Evolutionary conservation across 2,113 vertebrate genomes (phyloP).

Genomic region (Mirounga angustirostris): DNA sequence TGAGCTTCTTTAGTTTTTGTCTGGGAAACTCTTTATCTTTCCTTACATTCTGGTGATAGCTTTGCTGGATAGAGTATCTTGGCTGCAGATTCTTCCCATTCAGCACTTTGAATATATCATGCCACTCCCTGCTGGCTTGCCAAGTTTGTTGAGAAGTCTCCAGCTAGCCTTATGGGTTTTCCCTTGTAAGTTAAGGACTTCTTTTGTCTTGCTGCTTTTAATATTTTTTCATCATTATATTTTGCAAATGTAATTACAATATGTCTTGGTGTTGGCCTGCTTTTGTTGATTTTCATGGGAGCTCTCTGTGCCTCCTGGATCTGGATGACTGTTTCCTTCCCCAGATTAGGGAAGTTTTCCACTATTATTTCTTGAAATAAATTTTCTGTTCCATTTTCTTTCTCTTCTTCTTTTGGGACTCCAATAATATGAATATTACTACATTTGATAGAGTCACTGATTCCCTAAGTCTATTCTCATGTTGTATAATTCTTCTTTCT

Average conservation of each 20-base stretch:
- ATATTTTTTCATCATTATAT: not conserved
- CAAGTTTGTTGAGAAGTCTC: not conserved
- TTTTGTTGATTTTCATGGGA: not conserved
- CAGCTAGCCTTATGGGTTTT: not conserved
- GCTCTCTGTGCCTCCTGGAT: not conserved
- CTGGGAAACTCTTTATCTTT: not conserved
- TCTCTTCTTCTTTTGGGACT: not conserved
- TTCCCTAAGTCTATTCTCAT: not conserved
- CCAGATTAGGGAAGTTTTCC: not conserved
- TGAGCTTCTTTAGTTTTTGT: not conserved
- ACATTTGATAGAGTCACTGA: not conserved
- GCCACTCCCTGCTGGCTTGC: not conserved
- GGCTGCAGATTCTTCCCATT: not conserved
- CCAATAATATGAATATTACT: not conserved
- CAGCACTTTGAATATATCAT: not conserved
- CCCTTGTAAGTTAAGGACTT: not conserved
- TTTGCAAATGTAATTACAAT: not conserved
- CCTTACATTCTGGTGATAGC: not conserved
- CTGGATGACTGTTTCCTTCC: not conserved
- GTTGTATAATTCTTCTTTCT: not conserved
- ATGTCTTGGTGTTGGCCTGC: not conserved
- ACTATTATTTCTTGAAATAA: not conserved
- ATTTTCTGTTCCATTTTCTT: not conserved
- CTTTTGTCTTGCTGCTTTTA: not conserved
- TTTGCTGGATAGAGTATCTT: not conserved